Evolutionary conservation across 2,113 vertebrate species (phyloP).

Genomic region (Uria aalge): DNA sequence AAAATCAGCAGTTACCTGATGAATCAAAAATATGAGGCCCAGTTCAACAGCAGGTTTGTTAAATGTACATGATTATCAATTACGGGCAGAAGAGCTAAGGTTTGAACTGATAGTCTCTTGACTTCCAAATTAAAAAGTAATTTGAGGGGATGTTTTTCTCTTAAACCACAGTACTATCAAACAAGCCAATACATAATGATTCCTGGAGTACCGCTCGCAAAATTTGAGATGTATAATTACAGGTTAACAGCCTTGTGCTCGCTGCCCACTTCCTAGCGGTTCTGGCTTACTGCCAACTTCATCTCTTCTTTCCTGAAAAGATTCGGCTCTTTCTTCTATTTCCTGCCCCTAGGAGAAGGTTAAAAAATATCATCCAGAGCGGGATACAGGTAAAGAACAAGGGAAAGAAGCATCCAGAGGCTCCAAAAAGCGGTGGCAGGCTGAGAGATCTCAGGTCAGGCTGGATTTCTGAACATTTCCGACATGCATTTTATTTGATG

Average conservation of each 20-base stretch:
- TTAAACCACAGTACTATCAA: conserved; percentile 30
- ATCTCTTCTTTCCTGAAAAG: neutral
- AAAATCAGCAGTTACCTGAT: conserved; percentile 41
- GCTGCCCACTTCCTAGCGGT: neutral
- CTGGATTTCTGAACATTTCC: neutral
- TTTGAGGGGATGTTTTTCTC: conserved; percentile 47
- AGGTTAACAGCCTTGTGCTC: conserved; percentile 1
- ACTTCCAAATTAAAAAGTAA: conserved; percentile 54
- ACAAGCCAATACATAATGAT: neutral
- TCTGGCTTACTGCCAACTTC: conserved; percentile 2
- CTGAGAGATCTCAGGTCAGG: neutral
- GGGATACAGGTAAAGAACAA: neutral
- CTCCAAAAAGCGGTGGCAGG: neutral
- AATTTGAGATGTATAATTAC: conserved; percentile 23
- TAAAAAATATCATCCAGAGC: neutral
- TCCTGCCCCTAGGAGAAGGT: neutral
- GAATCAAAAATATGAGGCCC: conserved; percentile 5
- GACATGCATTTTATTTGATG: neutral
- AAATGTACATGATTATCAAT: conserved; percentile 31
- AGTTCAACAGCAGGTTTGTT: conserved; percentile 35
- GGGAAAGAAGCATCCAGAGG: neutral
- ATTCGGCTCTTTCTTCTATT: neutral
- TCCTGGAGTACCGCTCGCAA: conserved; percentile 9
- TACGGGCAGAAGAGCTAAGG: conserved; percentile 27
- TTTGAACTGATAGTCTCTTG: conserved; percentile 50